Conservation (phyloP, 2,888 invertebrate genomes). For the Ptilodon capucinus region DNA sequence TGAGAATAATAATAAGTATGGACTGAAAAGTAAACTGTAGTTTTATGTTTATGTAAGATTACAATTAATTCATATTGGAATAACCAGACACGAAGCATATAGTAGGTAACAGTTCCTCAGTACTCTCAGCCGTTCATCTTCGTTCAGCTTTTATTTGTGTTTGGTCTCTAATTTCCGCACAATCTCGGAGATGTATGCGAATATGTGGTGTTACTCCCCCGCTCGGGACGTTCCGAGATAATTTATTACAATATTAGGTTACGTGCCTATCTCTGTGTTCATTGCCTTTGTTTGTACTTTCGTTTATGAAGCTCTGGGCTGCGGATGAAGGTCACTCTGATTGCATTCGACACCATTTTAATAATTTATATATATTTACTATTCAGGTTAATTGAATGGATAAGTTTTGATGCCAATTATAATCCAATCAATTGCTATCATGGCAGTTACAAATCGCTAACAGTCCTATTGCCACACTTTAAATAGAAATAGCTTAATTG, state of each 20-base stretch:
- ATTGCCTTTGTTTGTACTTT: background rate
- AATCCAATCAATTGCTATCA: background rate
- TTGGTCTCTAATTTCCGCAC: conserved; percentile 20
- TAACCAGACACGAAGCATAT: too few species aligned
- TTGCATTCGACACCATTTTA: too few species aligned
- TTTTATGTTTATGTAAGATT: too few species aligned
- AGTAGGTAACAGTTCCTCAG: too few species aligned
- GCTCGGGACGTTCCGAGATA: background rate
- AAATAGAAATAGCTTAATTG: background rate
- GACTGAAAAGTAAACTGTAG: too few species aligned
- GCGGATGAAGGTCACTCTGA: too few species aligned
- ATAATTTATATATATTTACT: too few species aligned
- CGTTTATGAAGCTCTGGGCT: too few species aligned
- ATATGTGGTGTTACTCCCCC: background rate
- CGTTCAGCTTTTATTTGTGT: conserved; percentile 8
- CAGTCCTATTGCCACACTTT: background rate
- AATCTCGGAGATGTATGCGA: background rate
- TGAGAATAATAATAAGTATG: too few species aligned
- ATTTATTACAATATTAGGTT: background rate
- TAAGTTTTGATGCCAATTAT: background rate
- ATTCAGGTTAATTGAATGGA: background rate
- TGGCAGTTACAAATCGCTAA: background rate
- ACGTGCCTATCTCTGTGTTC: background rate
- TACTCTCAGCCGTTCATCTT: conserved; percentile 1
- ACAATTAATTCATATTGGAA: too few species aligned